These are phyloP conservation scores for Glossophaga mutica DNA, from an alignment of 2,797 vertebrate species.

Conservation along the genomic window DNA sequence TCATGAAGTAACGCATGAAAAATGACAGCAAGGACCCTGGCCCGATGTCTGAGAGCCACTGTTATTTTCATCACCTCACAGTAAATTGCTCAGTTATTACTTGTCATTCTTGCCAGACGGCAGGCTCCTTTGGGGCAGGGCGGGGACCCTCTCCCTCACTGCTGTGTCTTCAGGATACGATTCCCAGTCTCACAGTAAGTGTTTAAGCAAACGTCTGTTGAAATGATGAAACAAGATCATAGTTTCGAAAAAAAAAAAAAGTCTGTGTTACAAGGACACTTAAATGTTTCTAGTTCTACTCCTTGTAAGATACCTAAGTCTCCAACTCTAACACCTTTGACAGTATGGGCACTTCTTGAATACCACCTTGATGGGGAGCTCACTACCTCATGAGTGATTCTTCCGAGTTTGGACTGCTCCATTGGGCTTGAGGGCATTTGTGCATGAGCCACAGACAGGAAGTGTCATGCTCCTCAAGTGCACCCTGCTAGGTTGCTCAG, in stretches of 20 bases:
- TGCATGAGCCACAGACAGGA: background rate
- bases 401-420: background rate
- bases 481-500: background rate
- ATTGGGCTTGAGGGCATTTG: background rate
- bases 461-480: fast-evolving
- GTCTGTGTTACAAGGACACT: background rate
- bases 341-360: background rate
- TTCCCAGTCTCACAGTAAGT: background rate
- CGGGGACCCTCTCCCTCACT: fast-evolving
- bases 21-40: background rate
- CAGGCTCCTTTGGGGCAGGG: background rate
- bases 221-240: background rate
- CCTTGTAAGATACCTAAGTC: background rate
- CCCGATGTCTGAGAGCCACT: fast-evolving
- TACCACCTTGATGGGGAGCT: background rate
- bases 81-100: background rate
- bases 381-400: fast-evolving
- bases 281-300: background rate
- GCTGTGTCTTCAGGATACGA: background rate
- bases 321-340: background rate
- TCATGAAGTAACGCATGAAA: background rate
- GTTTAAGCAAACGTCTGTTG: background rate
- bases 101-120: background rate
- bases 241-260: background rate
- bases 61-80: background rate